phyloP scores from a whole-genome alignment of 2,113 vertebrate genomes.

The Silurus meridionalis region DNA sequence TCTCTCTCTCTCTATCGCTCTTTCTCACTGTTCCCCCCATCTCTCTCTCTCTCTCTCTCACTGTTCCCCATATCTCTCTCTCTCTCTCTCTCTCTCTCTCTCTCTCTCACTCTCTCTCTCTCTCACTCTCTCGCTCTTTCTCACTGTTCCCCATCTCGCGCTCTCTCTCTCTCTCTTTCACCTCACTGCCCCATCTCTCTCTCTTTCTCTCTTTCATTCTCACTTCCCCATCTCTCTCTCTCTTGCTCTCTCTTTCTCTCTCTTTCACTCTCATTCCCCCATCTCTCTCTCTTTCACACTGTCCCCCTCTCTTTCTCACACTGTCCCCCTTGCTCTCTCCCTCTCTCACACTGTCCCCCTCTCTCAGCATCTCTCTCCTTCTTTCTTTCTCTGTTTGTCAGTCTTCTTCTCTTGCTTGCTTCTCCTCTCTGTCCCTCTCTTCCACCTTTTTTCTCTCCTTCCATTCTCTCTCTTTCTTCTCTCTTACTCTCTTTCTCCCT shows the following conservation, averaged over 20 bases:
- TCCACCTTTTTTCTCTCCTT: background rate
- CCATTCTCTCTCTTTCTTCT: too few relatives aligned
- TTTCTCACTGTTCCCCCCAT: background rate
- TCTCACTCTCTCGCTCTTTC: background rate
- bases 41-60: background rate
- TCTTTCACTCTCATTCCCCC: background rate
- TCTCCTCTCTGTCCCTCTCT: slow-evolving; percentile 52
- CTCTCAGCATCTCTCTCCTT: slow-evolving; percentile 29
- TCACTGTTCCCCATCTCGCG: slow-evolving; percentile 34
- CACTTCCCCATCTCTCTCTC: background rate
- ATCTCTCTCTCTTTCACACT: slow-evolving; percentile 52
- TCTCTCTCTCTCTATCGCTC: background rate
- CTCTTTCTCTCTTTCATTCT: background rate
- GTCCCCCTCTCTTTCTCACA: background rate
- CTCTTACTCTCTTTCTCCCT: too few relatives aligned
- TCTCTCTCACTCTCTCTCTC: slow-evolving; percentile 26
- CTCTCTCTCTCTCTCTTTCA: slow-evolving; percentile 19
- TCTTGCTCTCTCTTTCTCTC: slow-evolving; percentile 53
- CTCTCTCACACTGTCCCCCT: slow-evolving; percentile 45
- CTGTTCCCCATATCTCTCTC: background rate
- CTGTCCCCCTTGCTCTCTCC: background rate
- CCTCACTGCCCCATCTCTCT: slow-evolving; percentile 50
- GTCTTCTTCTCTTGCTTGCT: slow-evolving; percentile 46
- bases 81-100: background rate
- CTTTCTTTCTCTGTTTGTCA: slow-evolving; percentile 27